These are phyloP conservation scores for Phoebastria nigripes DNA, from an alignment of 2,797 vertebrate species.

Conservation along the genomic window DNA sequence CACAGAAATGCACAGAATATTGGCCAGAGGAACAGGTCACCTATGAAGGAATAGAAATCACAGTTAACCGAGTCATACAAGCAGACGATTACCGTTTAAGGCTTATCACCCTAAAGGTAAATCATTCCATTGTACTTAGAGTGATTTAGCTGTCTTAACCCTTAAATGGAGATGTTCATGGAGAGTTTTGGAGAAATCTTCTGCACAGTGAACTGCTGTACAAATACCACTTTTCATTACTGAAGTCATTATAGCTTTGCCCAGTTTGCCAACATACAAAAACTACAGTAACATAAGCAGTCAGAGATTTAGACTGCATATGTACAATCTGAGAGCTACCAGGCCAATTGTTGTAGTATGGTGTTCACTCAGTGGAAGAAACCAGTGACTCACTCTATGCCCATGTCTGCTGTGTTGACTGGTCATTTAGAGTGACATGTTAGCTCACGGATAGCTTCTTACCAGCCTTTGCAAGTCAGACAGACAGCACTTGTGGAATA, in stretches of 20 bases:
- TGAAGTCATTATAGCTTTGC: background rate
- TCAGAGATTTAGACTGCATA: background rate
- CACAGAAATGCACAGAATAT: conserved; percentile 97
- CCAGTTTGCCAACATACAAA: background rate
- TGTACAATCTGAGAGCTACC: background rate
- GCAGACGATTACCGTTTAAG: conserved; percentile 95
- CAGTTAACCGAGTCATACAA: conserved; percentile 86
- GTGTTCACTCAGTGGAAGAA: background rate
- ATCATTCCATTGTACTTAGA: background rate
- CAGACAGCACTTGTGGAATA: background rate
- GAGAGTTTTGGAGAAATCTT: background rate
- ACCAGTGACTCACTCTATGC: background rate
- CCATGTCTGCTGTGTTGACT: background rate
- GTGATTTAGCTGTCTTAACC: background rate
- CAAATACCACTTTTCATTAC: background rate
- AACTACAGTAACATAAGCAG: background rate
- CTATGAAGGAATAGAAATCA: conserved; percentile 90
- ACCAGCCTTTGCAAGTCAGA: background rate
- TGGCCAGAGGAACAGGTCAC: conserved; percentile 93
- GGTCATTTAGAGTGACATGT: background rate
- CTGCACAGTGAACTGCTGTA: background rate
- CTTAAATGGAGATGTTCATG: background rate
- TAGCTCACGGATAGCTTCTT: background rate
- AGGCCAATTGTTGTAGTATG: background rate
- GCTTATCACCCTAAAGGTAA: conserved; percentile 93